Base-by-base conservation (phyloP, 2,888 invertebrate species). In the Panorpa germanica region DNA sequence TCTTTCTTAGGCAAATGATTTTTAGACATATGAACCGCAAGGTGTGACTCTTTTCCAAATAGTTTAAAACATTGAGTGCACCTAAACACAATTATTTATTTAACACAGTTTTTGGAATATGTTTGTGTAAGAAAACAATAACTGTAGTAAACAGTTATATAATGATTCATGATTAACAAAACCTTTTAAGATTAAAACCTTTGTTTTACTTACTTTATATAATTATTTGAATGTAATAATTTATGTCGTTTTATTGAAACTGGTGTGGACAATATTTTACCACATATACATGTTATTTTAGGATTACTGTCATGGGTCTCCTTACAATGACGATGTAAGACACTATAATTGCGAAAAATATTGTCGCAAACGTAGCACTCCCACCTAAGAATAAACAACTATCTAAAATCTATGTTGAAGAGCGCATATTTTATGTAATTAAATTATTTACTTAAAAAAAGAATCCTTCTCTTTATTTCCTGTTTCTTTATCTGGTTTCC, bases 1-100 rank as follows among this genome's bases (percentile, higher is more conserved):
- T 45, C 40, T 25, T 46, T 45, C 35, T 45, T 46, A 7, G 46
- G 46, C 29, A 45, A 35, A 37, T 46, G 46, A n/a, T n/a, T n/a
- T n/a, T n/a, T n/a, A n/a, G n/a, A n/a, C 26, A 41, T 39, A 35
- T 46, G 46, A 9, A 41, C 32, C 24, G 42, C 39, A 24, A 44
- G 38, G 10, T 42, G 38, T 8, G 43, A 41, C 25, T 43, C 40
- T 3, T 44, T 40, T 14, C 41, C 41, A 34, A 45, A 46, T 7
- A 41, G 34, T 33, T 46, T 46, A 17, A 38, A 36, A 31, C 46
- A 46, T 19, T 42, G 40, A 7, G 41, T 37, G 35, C 46, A 46
- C 32, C 45, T 46, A 36, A 13, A 40, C 38, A 19, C 24, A 17
- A 18, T 20, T n/a, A n/a, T n/a, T n/a, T n/a, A n/a, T n/a, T n/a